Evolutionary conservation across 2,888 invertebrate genomes (phyloP).

Genomic region (Drosophila aldrichi): DNA sequence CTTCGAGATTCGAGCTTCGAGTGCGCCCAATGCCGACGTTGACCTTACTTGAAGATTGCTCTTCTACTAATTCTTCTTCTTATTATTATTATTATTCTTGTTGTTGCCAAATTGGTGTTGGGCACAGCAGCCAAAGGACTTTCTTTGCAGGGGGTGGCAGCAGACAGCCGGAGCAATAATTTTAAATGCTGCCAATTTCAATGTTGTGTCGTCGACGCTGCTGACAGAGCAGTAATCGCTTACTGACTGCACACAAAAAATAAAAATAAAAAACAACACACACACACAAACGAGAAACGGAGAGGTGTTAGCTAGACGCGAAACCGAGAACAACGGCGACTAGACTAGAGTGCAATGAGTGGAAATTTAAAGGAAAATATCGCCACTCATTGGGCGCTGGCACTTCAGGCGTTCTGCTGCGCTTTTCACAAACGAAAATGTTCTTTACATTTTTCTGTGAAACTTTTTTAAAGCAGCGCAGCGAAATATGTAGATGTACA

Average conservation of each 20-base stretch:
- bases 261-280: not conserved
- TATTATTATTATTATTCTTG: slow-evolving; percentile 19
- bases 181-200: slow-evolving; percentile 33
- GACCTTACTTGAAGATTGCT: slow-evolving; percentile 46
- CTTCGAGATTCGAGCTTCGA: slow-evolving; percentile 1
- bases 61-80: slow-evolving; percentile 5
- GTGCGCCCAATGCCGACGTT: slow-evolving; percentile 33
- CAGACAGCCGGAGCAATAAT: slow-evolving; percentile 2
- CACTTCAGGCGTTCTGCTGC: slow-evolving; percentile 30
- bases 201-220: slow-evolving; percentile 27
- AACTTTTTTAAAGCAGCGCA: slow-evolving; percentile 17
- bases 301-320: slow-evolving; percentile 30
- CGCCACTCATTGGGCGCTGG: slow-evolving; percentile 22
- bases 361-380: slow-evolving; percentile 12
- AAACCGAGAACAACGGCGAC: slow-evolving; percentile 19
- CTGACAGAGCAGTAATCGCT: slow-evolving; percentile 19
- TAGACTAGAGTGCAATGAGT: slow-evolving; percentile 27
- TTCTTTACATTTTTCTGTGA: slow-evolving; percentile 25
- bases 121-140: slow-evolving; percentile 27
- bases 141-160: slow-evolving; percentile 36
- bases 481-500: slow-evolving; percentile 12
- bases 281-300: not conserved
- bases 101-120: slow-evolving; percentile 20
- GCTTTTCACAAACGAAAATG: slow-evolving; percentile 22
- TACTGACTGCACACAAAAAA: slow-evolving; percentile 15